These are phyloP conservation scores for Mythimna impura DNA, from an alignment of 2,888 invertebrate species.

Conservation along the genomic window DNA sequence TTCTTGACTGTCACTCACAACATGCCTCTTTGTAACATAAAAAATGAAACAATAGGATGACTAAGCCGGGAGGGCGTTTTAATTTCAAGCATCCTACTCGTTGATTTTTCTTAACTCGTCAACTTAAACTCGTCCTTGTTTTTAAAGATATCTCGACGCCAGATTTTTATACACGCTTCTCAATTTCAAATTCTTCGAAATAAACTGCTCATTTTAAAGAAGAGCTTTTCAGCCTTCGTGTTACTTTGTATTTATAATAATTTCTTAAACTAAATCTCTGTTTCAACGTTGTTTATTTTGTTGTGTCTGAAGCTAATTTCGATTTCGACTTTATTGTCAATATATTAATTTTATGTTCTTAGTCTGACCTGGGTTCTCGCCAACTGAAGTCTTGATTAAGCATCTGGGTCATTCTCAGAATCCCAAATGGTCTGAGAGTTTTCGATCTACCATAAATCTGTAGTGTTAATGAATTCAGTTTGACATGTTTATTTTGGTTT, in stretches of 20 bases:
- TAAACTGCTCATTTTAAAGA: conserved; percentile 25
- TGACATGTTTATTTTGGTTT: conserved; percentile 34
- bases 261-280: conserved; percentile 38
- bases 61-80: conserved; percentile 36
- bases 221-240: conserved; percentile 20
- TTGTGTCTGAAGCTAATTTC: conserved; percentile 43
- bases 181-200: conserved; percentile 46
- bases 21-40: conserved; percentile 15
- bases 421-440: conserved; percentile 35
- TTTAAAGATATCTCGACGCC: conserved; percentile 48
- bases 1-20: conserved; percentile 41
- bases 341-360: conserved; percentile 50
- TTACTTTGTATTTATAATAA: conserved; percentile 45
- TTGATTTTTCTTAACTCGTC: conserved; percentile 49
- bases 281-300: conserved; percentile 50
- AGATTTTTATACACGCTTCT: conserved; percentile 35
- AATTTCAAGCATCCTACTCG: conserved; percentile 41
- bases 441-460: conserved; percentile 45
- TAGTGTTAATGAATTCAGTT: conserved; percentile 30
- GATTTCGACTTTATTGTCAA: conserved; percentile 50
- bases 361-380: conserved; percentile 44
- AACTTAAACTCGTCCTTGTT: conserved; percentile 46
- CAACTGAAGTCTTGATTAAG: conserved; percentile 44
- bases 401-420: conserved; percentile 49
- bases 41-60: conserved; percentile 59